Conservation (phyloP, 1,140 invertebrate species). For the Drosophila kepulauana region DNA sequence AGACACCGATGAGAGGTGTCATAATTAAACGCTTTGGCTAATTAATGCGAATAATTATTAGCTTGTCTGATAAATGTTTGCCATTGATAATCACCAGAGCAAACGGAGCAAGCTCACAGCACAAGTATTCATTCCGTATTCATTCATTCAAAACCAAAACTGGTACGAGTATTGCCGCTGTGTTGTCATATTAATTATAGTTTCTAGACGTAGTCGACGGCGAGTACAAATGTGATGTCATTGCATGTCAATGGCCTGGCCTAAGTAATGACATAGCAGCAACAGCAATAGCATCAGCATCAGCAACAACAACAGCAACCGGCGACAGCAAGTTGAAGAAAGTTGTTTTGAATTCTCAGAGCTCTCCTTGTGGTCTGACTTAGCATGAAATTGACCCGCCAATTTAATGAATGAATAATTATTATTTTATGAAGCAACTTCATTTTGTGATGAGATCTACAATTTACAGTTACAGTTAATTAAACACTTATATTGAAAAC, state of each 20-base stretch:
- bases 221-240: slow-evolving; percentile 47
- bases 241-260: slow-evolving; percentile 53
- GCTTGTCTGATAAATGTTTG: slow-evolving; percentile 47
- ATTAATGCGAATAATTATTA: slow-evolving; percentile 54
- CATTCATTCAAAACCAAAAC: slow-evolving; percentile 35
- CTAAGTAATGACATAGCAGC: slow-evolving; percentile 43
- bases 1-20: slow-evolving; percentile 7
- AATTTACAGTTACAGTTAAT: background rate
- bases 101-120: background rate
- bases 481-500: too few species aligned
- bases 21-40: slow-evolving; percentile 28
- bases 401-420: slow-evolving; percentile 16
- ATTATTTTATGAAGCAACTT: slow-evolving; percentile 1
- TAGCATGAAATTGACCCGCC: slow-evolving; percentile 11
- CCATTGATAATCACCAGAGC: slow-evolving; percentile 54
- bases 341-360: slow-evolving; percentile 34
- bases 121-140: slow-evolving; percentile 15
- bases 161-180: slow-evolving; percentile 9
- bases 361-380: slow-evolving; percentile 23
- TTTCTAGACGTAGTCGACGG: slow-evolving; percentile 26
- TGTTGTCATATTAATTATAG: slow-evolving; percentile 56
- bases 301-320: slow-evolving; percentile 21
- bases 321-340: slow-evolving; percentile 23
- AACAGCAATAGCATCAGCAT: slow-evolving; percentile 22
- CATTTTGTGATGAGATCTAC: background rate